Conservation (phyloP, 2,888 invertebrate species). For the Chrysotoxum bicinctum region DNA sequence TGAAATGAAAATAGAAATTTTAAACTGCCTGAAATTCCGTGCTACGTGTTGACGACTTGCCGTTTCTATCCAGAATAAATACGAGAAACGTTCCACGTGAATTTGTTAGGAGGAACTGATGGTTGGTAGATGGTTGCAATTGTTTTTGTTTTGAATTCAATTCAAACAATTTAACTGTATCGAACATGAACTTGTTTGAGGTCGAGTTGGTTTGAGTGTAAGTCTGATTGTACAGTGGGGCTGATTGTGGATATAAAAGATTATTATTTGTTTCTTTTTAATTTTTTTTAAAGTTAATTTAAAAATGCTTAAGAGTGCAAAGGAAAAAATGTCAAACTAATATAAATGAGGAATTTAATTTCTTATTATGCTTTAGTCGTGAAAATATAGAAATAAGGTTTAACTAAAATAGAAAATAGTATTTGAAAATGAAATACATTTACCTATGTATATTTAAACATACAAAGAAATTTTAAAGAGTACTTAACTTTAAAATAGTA, state of each 20-base stretch:
- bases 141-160: constrained; percentile 53
- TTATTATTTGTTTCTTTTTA: no score
- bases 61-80: constrained; percentile 60
- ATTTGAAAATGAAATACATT: no score
- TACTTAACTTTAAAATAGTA: no score
- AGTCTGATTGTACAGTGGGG: constrained; percentile 44
- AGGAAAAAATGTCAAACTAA: no score
- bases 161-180: not conserved
- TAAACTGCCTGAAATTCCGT: constrained; percentile 35
- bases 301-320: not conserved
- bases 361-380: no score
- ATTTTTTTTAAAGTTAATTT: not conserved
- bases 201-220: not conserved
- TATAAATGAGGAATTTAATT: no score
- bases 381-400: no score
- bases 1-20: constrained; percentile 16
- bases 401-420: no score
- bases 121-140: constrained; percentile 35
- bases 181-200: constrained; percentile 27
- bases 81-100: constrained; percentile 52
- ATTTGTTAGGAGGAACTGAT: constrained; percentile 43
- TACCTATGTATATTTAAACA: no score
- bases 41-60: constrained; percentile 41
- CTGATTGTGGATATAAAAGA: not conserved
- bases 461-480: no score